Evolutionary conservation across 1,140 invertebrate genomes (phyloP).

Genomic region (Cataglyphis hispanica): DNA sequence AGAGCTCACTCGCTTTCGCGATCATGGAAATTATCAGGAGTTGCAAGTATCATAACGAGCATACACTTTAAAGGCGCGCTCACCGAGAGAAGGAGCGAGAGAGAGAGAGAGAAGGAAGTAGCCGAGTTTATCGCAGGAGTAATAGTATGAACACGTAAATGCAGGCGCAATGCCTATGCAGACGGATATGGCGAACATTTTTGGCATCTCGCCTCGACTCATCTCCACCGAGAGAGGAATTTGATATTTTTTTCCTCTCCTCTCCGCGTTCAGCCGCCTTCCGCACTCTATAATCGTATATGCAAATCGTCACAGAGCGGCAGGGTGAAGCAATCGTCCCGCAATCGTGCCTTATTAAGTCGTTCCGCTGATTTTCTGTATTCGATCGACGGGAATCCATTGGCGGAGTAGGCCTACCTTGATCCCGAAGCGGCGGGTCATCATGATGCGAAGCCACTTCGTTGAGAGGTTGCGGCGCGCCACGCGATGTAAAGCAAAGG

Average conservation of each 20-base stretch:
- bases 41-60: conserved; percentile 36
- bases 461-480: conserved; percentile 1
- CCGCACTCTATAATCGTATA: conserved; percentile 85
- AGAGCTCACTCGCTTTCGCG: conserved; percentile 34
- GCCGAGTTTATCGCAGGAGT: conserved; percentile 23
- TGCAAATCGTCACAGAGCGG: conserved; percentile 85
- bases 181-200: conserved; percentile 76
- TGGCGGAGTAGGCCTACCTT: conserved; percentile 79
- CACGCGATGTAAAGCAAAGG: conserved; percentile 23
- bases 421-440: conserved; percentile 79
- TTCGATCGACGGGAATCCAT: conserved; percentile 83
- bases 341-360: conserved; percentile 86
- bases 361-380: conserved; percentile 84
- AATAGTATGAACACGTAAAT: conserved; percentile 64
- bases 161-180: conserved; percentile 61
- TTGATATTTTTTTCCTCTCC: conserved; percentile 65
- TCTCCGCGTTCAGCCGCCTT: conserved; percentile 47
- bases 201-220: conserved; percentile 79
- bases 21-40: conserved; percentile 49
- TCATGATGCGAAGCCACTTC: conserved; percentile 61
- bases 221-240: conserved; percentile 51
- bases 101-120: neutral
- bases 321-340: conserved; percentile 83
- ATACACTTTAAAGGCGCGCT: conserved; percentile 19
- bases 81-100: neutral